Evolutionary conservation across 1,140 invertebrate species (phyloP).

Genomic region (Psilanteris sp.): DNA sequence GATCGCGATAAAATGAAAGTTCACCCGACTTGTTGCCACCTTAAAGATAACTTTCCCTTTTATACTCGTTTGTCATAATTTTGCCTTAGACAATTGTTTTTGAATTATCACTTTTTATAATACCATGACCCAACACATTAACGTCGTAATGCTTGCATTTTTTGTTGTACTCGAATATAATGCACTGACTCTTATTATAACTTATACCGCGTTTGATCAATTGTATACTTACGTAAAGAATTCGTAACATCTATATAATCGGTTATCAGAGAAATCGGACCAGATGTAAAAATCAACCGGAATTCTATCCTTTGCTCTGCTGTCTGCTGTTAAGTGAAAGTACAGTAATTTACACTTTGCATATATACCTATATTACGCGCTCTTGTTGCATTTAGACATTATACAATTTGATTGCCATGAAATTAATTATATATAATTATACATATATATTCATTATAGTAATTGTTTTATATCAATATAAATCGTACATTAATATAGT

Average conservation of each 20-base stretch:
- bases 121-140: constrained; percentile 8
- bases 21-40: constrained; percentile 3
- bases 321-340: constrained; percentile 55
- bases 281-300: constrained; percentile 53
- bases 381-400: constrained; percentile 44
- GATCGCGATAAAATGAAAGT: constrained; percentile 23
- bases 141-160: constrained; percentile 10
- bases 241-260: constrained; percentile 59
- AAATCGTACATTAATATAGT: too few species aligned
- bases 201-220: constrained; percentile 54
- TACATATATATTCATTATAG: too few species aligned
- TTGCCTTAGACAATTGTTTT: constrained; percentile 42
- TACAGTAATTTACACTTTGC: constrained; percentile 66
- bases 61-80: constrained; percentile 29
- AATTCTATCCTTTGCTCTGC: constrained; percentile 54
- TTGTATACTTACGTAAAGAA: constrained; percentile 56
- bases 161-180: not conserved
- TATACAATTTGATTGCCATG: constrained; percentile 46
- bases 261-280: constrained; percentile 64
- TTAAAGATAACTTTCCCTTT: constrained; percentile 48
- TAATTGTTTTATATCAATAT: too few species aligned
- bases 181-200: too few species aligned
- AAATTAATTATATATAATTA: too few species aligned
- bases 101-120: constrained; percentile 36
- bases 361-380: constrained; percentile 59